These are phyloP conservation scores for Chydorus sphaericus DNA, from an alignment of 2,888 invertebrate species.

Conservation along the genomic window DNA sequence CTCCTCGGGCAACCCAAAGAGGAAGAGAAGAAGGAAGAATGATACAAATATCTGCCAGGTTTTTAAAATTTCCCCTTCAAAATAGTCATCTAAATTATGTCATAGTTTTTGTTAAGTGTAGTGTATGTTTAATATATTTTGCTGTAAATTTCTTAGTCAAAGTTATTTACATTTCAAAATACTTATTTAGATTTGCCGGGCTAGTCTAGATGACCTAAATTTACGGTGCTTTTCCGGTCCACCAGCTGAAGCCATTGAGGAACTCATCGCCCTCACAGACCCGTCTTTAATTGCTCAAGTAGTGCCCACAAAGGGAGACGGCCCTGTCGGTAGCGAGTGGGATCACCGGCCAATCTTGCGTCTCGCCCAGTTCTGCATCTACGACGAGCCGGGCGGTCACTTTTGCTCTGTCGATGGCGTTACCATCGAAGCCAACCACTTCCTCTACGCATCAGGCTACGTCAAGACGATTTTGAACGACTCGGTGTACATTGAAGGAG, in stretches of 20 bases:
- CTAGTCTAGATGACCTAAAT: constrained; percentile 31
- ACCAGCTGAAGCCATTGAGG: constrained; percentile 57
- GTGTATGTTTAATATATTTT: too few species aligned
- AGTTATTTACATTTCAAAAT: background rate
- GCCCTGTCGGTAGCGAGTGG: constrained; percentile 34
- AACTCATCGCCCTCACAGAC: constrained; percentile 57
- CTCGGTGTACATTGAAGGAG: constrained; percentile 45
- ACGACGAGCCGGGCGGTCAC: constrained; percentile 56
- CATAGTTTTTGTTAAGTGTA: background rate
- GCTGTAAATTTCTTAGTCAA: too few species aligned
- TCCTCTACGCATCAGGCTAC: constrained; percentile 62
- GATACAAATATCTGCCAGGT: too few species aligned
- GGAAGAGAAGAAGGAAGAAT: background rate
- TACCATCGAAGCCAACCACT: constrained; percentile 56
- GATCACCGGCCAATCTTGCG: constrained; percentile 45
- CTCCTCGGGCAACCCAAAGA: background rate
- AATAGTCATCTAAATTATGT: too few species aligned
- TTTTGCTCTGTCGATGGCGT: constrained; percentile 63
- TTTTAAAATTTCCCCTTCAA: too few species aligned
- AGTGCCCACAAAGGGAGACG: constrained; percentile 53
- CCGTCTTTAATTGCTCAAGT: too few species aligned
- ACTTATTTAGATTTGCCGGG: background rate
- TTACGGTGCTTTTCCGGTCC: constrained; percentile 51
- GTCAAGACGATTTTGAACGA: constrained; percentile 67
- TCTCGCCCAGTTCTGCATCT: constrained; percentile 46